These are phyloP conservation scores for Cheilosia urbana DNA, from an alignment of 2,888 invertebrate genomes.

Conservation along the genomic window DNA sequence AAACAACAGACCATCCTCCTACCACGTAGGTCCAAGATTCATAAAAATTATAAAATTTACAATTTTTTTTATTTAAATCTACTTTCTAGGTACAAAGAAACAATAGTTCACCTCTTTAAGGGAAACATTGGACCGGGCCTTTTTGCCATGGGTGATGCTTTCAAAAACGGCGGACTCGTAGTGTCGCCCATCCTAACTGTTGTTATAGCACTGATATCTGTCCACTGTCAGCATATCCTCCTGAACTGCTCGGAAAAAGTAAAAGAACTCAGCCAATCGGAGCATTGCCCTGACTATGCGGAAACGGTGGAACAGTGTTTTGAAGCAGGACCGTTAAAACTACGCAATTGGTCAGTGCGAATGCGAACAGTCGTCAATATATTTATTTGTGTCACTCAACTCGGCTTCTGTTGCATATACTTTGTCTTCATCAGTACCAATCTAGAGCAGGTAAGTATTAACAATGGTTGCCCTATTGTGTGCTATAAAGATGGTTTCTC, in stretches of 20 bases:
- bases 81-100: constrained; percentile 90
- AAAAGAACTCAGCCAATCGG: constrained; percentile 85
- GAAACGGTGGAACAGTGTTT: constrained; percentile 93
- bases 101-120: constrained; percentile 95
- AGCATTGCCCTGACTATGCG: constrained; percentile 89
- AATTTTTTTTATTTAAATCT: not conserved
- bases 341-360: constrained; percentile 86
- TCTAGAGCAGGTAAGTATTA: constrained; percentile 88
- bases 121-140: constrained; percentile 98
- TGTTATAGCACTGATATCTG: constrained; percentile 92
- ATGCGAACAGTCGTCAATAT: constrained; percentile 91
- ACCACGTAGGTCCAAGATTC: constrained; percentile 50
- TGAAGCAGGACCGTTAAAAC: constrained; percentile 88
- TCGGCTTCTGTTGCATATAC: constrained; percentile 99
- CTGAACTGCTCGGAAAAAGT: constrained; percentile 90
- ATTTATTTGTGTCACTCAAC: constrained; percentile 97
- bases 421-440: constrained; percentile 97
- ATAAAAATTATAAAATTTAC: not conserved
- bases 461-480: not conserved
- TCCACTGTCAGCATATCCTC: constrained; percentile 96
- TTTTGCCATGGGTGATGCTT: constrained; percentile 97
- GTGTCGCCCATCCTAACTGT: constrained; percentile 91
- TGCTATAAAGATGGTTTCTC: not conserved
- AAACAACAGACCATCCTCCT: constrained; percentile 44
- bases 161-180: constrained; percentile 94